These are phyloP conservation scores for Formica exsecta DNA, from an alignment of 1,140 invertebrate species.

Conservation along the genomic window DNA sequence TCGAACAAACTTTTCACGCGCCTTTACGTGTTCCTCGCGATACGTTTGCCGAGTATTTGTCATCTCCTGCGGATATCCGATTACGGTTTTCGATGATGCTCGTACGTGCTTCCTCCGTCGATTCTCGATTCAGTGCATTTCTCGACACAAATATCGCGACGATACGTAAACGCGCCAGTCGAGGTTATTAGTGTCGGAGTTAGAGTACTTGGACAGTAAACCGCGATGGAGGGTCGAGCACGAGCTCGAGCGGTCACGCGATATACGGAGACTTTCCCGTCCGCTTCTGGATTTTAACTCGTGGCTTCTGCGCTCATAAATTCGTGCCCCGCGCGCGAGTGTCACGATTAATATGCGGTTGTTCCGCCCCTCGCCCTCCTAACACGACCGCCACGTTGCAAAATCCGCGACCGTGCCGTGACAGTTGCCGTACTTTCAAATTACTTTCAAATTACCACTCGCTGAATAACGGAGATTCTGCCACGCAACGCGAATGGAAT, in stretches of 20 bases:
- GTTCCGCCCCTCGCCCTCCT: conserved; percentile 17
- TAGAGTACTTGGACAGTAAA: conserved; percentile 60
- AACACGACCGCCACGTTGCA: conserved; percentile 20
- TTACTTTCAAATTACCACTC: conserved; percentile 68
- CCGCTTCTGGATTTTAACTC: conserved; percentile 61
- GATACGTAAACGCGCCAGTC: conserved; percentile 41
- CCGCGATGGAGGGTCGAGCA: conserved; percentile 59
- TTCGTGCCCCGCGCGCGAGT: conserved; percentile 62
- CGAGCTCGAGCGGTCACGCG: conserved; percentile 67
- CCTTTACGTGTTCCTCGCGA: conserved; percentile 28
- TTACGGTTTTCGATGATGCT: conserved; percentile 14
- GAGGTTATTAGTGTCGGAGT: conserved; percentile 61
- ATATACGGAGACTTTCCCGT: conserved; percentile 66
- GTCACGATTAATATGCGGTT: conserved; percentile 73
- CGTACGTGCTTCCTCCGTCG: background rate
- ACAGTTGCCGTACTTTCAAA: conserved; percentile 61
- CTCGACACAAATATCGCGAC: conserved; percentile 2
- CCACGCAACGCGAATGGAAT: conserved; percentile 46
- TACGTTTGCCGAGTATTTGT: background rate
- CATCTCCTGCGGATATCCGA: background rate
- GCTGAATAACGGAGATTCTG: conserved; percentile 31
- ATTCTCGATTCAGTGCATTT: background rate
- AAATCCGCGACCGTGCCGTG: conserved; percentile 61
- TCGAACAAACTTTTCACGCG: conserved; percentile 39
- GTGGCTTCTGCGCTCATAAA: conserved; percentile 66